Evolutionary conservation across 2,113 vertebrate genomes (phyloP), one percentile per base, ranked within the genome.

Genomic region (Edolisoma coerulescens): DNA sequence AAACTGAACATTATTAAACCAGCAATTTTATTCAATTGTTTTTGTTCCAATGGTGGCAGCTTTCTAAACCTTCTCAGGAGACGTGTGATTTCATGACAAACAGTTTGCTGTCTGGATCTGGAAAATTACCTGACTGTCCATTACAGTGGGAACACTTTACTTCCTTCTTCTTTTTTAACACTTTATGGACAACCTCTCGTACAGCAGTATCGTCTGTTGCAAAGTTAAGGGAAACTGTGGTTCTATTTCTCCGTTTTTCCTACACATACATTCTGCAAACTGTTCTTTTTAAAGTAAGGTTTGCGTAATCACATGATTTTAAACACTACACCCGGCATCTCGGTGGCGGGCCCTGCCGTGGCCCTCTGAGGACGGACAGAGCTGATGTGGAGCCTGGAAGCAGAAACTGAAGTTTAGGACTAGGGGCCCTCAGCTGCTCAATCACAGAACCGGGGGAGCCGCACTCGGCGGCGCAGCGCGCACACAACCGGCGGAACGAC

Each of bases 81-180:
- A 78, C 97, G 97, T 79, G 61, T 97, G 98, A 97, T 85, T 93
- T 73, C 17, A 91, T 97, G 97, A 98, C 97, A 89, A 97, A 97
- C 11, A 63, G 54, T 60, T 59, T 84, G 90, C 93, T 95, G 82
- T 82, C 75, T 70, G 52, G 53, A 71, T 75, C 44, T 95, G 91
- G 89, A 90, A 79, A 97, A 97, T 75, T 33, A 87, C 73, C 71
- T 65, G 82, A 84, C 71, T 70, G 64, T 28, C 45, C 14, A 15
- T 73, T 77, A 84, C 45, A 59, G 37, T 95, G 93, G 30, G 60
- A 6, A 4, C n/a, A 42, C 61, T 70, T 88, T 54, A 96, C 84
- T 92, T 96, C 89, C 73, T 84, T 47, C 22, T 84, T 42, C 17
- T 79, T 88, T 89, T 73, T 83, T 52, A 89, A 73, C 32, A 4